Conservation (phyloP, 2,888 invertebrate genomes). For the Conchocele bisecta region DNA sequence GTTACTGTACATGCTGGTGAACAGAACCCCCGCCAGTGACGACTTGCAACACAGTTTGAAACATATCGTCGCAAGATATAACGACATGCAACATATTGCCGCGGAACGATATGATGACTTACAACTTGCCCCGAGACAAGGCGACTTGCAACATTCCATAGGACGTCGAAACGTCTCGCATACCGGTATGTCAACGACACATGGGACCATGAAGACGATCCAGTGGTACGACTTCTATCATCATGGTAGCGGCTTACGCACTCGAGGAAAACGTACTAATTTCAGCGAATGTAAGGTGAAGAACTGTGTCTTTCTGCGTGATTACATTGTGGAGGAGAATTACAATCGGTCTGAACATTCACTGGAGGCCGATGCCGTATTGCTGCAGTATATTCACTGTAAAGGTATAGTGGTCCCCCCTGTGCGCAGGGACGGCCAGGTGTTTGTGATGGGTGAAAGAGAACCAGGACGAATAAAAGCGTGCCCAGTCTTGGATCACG, state of each 20-base stretch:
- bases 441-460: slow-evolving; percentile 25
- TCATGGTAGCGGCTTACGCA: slow-evolving; percentile 10
- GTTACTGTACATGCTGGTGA: no score
- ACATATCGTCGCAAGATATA: no score
- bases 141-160: no score
- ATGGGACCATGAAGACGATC: no score
- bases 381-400: slow-evolving; percentile 3
- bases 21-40: no score
- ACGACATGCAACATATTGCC: no score
- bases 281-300: slow-evolving; percentile 6
- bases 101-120: no score
- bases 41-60: no score
- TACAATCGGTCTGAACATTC: not conserved
- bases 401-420: not conserved
- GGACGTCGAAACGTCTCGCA: no score
- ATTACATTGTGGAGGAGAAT: not conserved
- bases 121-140: no score
- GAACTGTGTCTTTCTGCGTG: slow-evolving; percentile 2
- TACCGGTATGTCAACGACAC: no score
- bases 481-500: not conserved
- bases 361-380: slow-evolving; percentile 19
- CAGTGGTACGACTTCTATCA: slow-evolving; percentile 20
- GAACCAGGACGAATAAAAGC: slow-evolving; percentile 21
- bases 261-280: not conserved
- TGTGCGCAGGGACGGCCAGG: not conserved